Percentiles rank a stretch among this genome's conserved stretches.
These are phyloP conservation scores for Lepidotrigona ventralis DNA, from an alignment of 1,140 invertebrate species.

Conservation along the genomic window DNA sequence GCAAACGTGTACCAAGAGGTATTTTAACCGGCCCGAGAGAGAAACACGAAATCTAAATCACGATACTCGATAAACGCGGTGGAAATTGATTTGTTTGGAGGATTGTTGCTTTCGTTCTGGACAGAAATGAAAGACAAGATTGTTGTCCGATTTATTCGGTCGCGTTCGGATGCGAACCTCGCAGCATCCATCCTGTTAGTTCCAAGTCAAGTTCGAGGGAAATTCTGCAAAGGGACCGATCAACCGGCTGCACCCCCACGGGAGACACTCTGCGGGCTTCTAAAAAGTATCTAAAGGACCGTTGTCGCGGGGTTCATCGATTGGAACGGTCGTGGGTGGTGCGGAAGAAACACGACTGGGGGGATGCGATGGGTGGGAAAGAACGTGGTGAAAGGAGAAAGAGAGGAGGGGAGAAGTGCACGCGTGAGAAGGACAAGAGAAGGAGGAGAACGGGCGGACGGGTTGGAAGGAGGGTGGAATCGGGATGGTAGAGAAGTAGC, in stretches of 20 bases:
- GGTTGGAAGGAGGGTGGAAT: conserved; percentile 26
- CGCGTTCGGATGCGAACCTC: not conserved
- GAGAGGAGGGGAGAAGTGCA: not conserved
- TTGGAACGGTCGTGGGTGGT: conserved; percentile 74
- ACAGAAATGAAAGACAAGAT: not conserved
- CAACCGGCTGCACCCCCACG: conserved; percentile 1
- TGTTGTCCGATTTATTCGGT: not conserved
- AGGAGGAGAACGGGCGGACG: conserved; percentile 8
- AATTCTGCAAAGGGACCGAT: conserved; percentile 26
- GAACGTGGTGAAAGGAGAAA: not conserved
- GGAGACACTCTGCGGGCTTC: conserved; percentile 30
- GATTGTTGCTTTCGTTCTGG: not conserved
- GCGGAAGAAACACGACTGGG: conserved; percentile 42
- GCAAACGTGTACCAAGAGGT: too few relatives aligned
- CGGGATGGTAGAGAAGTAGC: conserved; percentile 64
- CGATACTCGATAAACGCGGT: not conserved
- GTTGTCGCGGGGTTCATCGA: conserved; percentile 74
- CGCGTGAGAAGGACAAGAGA: not conserved
- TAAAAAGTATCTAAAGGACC: conserved; percentile 66
- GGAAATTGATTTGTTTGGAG: not conserved
- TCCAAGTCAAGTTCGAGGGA: not conserved
- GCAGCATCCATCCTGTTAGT: not conserved
- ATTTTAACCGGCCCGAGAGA: not conserved
- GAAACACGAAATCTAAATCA: too few relatives aligned
- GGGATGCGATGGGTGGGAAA: conserved; percentile 30